phyloP scores from a whole-genome alignment of 2,888 invertebrate species.

The Drosophila hawaiiensis region DNA sequence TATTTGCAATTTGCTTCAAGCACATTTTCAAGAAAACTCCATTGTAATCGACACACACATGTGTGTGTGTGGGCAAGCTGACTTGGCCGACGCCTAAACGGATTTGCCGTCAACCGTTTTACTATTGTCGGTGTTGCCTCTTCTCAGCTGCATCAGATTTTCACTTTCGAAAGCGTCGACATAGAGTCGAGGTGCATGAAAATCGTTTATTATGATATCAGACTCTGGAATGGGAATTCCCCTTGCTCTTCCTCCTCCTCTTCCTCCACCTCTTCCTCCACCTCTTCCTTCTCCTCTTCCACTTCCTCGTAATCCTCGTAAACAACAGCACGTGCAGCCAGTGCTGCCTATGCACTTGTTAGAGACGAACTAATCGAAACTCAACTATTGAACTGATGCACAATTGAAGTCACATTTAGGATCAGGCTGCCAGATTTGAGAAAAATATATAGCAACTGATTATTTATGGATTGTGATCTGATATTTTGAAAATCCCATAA shows the following conservation, averaged over 20 bases:
- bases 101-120: conserved; percentile 42
- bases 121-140: too few relatives aligned
- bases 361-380: not conserved
- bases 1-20: too few relatives aligned
- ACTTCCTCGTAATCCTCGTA: not conserved
- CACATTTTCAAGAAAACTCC: not conserved
- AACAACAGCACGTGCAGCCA: not conserved
- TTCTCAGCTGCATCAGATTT: too few relatives aligned
- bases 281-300: too few relatives aligned
- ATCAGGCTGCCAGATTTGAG: not conserved
- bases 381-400: not conserved
- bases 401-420: too few relatives aligned
- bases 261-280: too few relatives aligned
- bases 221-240: too few relatives aligned
- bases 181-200: too few relatives aligned
- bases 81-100: conserved; percentile 56
- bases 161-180: too few relatives aligned
- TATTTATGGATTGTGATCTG: not conserved
- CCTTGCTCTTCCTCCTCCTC: too few relatives aligned
- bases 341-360: not conserved
- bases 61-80: conserved; percentile 24
- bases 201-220: too few relatives aligned
- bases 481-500: not conserved
- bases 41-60: not conserved
- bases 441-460: not conserved